Evolutionary conservation across 2,888 invertebrate species (phyloP).

Genomic region (Aleiodes alternator): DNA sequence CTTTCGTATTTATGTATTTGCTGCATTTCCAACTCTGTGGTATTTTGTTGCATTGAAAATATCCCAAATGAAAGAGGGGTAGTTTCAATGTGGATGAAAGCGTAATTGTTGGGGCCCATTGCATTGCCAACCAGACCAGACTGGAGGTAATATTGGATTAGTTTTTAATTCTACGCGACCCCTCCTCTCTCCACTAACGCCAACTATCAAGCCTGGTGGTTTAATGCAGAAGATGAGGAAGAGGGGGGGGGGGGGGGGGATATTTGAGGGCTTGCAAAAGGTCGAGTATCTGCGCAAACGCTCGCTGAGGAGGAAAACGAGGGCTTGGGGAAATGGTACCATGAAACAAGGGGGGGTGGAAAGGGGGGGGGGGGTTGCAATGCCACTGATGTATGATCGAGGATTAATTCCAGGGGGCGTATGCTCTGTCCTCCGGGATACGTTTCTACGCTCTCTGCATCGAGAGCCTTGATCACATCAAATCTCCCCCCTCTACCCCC

Average conservation of each 20-base stretch:
- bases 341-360: background rate
- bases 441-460: slow-evolving; percentile 48
- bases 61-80: background rate
- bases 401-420: slow-evolving; percentile 66
- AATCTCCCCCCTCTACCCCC: background rate
- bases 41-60: background rate
- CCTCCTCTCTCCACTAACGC: slow-evolving; percentile 14
- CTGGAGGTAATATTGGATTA: slow-evolving; percentile 66
- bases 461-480: slow-evolving; percentile 11
- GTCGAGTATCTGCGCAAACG: slow-evolving; percentile 45
- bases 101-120: slow-evolving; percentile 61
- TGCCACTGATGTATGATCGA: slow-evolving; percentile 62
- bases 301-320: slow-evolving; percentile 14
- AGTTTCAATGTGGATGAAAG: slow-evolving; percentile 20
- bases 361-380: slow-evolving; percentile 6
- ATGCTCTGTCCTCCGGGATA: slow-evolving; percentile 54
- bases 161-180: slow-evolving; percentile 67
- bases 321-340: slow-evolving; percentile 1
- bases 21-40: background rate
- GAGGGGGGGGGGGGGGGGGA: background rate
- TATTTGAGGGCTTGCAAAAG: slow-evolving; percentile 29
- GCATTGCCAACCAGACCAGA: slow-evolving; percentile 57
- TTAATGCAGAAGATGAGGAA: slow-evolving; percentile 3
- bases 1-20: slow-evolving; percentile 9
- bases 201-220: slow-evolving; percentile 24